Base-by-base conservation (phyloP, 2,888 invertebrate species). In the Pristionchus exspectatus region DNA sequence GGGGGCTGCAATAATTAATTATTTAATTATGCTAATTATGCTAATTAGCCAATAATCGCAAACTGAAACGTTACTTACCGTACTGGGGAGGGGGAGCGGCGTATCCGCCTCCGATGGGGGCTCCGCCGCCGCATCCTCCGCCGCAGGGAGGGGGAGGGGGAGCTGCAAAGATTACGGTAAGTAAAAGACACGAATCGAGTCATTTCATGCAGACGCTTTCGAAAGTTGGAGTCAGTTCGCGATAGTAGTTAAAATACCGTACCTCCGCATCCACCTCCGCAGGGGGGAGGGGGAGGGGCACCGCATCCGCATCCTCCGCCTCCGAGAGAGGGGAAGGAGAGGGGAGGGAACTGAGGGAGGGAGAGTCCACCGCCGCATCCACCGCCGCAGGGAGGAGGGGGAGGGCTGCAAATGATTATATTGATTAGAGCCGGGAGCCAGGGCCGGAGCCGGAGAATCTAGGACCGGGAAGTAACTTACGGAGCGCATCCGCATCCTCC, bases 121-220 rank as follows among this genome's bases (percentile, higher is more conserved):
- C 74, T 74, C 74, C 81, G 50, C 81, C 44, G 7, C 84, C 84
- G 84, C 59, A 56, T 33, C 59, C 56, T 0, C 84, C 56, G 33
- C 84, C 84, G 84, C 84, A 84, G 84, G 84, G 84, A 56, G 84
- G 33, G n/a, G 84, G 84, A 84, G 84, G 84, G 84, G 84, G 84
- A 59, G 81, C 81, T 81, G 50, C 74, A 77, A 81, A 21, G 24
- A 54, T 18, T 30, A 81, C 50, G 44, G 50, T 81, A 50, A 50
- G 38, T 24, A 18, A 27, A 12, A 16, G 54, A 16, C 21, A 18
- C 27, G n/a, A 16, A 56, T 54, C n/a, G 24, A 77, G 74, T 38
- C 83, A 84, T 74, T 33, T 33, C 38, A 38, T 38, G 74, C 24
- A 24, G 74, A 38, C 7, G 7, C 27, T n/a, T n/a, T 44, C 27